Conservation (phyloP, 2,888 invertebrate genomes). For the Argyresthia goedartella region DNA sequence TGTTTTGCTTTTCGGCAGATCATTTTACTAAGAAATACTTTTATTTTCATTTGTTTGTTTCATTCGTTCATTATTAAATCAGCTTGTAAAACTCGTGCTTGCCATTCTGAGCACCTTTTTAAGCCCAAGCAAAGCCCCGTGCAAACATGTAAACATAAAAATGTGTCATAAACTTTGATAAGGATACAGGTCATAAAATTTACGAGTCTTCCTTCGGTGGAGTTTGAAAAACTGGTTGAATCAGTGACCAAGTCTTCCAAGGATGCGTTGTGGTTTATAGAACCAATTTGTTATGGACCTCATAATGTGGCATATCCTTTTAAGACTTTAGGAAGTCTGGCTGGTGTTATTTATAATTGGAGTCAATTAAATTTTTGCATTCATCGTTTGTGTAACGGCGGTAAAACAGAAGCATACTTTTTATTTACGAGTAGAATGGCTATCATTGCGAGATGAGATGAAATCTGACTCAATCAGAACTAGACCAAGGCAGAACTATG, state of each 20-base stretch:
- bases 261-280: not conserved
- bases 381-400: not conserved
- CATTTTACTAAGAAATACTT: too few relatives aligned
- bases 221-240: not conserved
- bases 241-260: not conserved
- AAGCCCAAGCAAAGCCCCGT: not conserved
- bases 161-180: slow-evolving; percentile 33
- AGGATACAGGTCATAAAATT: slow-evolving; percentile 39
- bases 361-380: not conserved
- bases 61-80: too few relatives aligned
- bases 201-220: slow-evolving; percentile 19
- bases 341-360: not conserved
- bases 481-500: too few relatives aligned
- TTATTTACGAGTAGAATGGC: too few relatives aligned
- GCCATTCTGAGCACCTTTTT: not conserved
- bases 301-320: not conserved
- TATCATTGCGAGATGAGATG: too few relatives aligned
- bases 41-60: too few relatives aligned
- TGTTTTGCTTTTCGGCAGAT: too few relatives aligned
- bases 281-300: not conserved
- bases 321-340: not conserved
- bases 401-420: too few relatives aligned
- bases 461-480: too few relatives aligned
- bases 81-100: not conserved
- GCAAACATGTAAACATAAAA: slow-evolving; percentile 10